phyloP scores from a whole-genome alignment of 2,888 invertebrate species.

The Trichogramma evanescens region DNA sequence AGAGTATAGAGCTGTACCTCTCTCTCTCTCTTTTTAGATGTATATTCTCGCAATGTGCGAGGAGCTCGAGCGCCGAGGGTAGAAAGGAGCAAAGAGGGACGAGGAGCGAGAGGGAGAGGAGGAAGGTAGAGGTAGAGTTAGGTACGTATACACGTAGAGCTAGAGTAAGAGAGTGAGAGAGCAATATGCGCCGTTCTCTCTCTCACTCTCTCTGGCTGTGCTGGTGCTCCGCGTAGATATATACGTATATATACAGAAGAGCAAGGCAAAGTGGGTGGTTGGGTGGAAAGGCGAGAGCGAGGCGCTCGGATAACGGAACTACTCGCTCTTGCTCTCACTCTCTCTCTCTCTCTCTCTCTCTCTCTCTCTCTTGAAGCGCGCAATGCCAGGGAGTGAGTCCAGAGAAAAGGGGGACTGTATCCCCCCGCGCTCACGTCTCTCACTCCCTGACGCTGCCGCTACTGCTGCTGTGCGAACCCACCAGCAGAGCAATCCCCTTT shows the following conservation, averaged over 20 bases:
- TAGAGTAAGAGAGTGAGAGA: slow-evolving; percentile 14
- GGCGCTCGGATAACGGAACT: no score
- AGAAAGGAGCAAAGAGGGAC: slow-evolving; percentile 29
- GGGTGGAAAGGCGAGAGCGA: background rate
- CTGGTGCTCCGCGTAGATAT: no score
- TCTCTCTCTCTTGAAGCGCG: slow-evolving; percentile 17
- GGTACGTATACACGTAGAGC: background rate
- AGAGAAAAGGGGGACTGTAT: slow-evolving; percentile 43
- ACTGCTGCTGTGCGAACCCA: slow-evolving; percentile 19
- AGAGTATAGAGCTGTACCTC: slow-evolving; percentile 12
- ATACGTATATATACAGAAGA: background rate
- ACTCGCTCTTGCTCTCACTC: no score
- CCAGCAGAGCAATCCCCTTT: no score
- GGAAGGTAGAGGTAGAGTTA: slow-evolving; percentile 18
- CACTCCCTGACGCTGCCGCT: slow-evolving; percentile 26
- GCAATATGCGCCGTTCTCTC: background rate
- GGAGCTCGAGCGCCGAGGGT: slow-evolving; percentile 38
- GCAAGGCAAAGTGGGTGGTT: slow-evolving; percentile 9
- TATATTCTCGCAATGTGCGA: slow-evolving; percentile 37
- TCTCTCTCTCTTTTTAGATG: slow-evolving; percentile 19
- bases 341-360: background rate
- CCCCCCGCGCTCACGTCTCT: slow-evolving; percentile 40
- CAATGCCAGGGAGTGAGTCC: slow-evolving; percentile 40
- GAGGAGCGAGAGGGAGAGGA: slow-evolving; percentile 27
- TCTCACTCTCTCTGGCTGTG: no score